Conservation (phyloP, 2,797 vertebrate genomes). For the Gephyroberyx darwinii region DNA sequence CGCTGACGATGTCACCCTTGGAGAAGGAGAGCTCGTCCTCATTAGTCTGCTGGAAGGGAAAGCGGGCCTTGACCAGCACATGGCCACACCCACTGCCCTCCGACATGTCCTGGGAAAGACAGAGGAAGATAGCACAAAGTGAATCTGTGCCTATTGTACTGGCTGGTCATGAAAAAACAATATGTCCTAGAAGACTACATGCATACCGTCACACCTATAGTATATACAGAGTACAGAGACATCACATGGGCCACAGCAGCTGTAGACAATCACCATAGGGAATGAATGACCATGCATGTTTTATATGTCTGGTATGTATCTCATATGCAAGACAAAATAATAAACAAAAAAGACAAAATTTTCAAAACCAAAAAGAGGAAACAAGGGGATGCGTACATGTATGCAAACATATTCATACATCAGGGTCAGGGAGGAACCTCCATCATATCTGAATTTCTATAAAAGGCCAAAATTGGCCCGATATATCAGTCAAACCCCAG, state of each 20-base stretch:
- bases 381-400: too few relatives aligned
- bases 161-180: not conserved
- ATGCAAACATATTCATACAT: not conserved
- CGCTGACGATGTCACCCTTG: slow-evolving; percentile 93
- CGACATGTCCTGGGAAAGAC: slow-evolving; percentile 90
- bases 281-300: too few relatives aligned
- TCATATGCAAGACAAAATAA: not conserved
- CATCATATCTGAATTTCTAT: too few relatives aligned
- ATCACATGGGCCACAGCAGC: too few relatives aligned
- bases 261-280: too few relatives aligned
- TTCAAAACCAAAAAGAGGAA: not conserved
- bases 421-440: too few relatives aligned
- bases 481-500: too few relatives aligned
- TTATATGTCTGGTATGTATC: too few relatives aligned
- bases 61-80: slow-evolving; percentile 92
- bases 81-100: slow-evolving; percentile 88
- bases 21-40: slow-evolving; percentile 95
- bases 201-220: too few relatives aligned
- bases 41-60: slow-evolving; percentile 94
- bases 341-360: not conserved
- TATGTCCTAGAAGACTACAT: too few relatives aligned
- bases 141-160: not conserved
- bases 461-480: too few relatives aligned
- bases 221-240: too few relatives aligned
- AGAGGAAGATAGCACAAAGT: not conserved